phyloP scores from a whole-genome alignment of 2,888 invertebrate species.

The Epinotia brunnichana region DNA sequence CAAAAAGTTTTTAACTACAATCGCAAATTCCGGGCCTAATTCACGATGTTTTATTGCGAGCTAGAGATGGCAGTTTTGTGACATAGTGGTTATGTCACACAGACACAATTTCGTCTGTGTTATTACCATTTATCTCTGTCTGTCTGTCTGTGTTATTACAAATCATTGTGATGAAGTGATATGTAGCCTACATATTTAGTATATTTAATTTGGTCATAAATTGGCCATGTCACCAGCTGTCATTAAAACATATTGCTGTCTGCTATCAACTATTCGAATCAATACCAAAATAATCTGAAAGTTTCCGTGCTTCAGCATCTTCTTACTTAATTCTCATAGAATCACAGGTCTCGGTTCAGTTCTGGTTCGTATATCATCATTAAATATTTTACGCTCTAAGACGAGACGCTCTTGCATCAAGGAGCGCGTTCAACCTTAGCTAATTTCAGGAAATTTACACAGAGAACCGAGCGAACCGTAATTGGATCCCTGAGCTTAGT shows the following conservation, averaged over 20 bases:
- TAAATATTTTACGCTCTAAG: slow-evolving; percentile 64
- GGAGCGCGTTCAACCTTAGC: slow-evolving; percentile 65
- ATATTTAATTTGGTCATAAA: too few species aligned
- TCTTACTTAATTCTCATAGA: slow-evolving; percentile 30
- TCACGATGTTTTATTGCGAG: background rate
- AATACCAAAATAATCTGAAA: background rate
- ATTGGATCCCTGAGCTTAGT: slow-evolving; percentile 56
- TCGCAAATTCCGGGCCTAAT: background rate
- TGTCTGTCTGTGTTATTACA: too few species aligned
- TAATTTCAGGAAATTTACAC: slow-evolving; percentile 65
- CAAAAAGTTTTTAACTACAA: slow-evolving; percentile 16
- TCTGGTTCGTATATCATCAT: slow-evolving; percentile 56
- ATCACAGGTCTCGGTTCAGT: slow-evolving; percentile 20
- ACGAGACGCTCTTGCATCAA: slow-evolving; percentile 62
- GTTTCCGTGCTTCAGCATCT: background rate
- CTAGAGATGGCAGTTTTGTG: background rate
- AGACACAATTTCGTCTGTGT: too few species aligned
- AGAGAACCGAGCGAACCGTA: slow-evolving; percentile 61
- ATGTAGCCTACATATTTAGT: too few species aligned
- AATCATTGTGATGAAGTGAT: too few species aligned
- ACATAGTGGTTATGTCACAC: background rate
- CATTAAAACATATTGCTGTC: too few species aligned
- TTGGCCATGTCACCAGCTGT: too few species aligned
- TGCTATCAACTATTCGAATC: background rate
- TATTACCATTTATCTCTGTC: too few species aligned